Base-by-base conservation (phyloP, 2,113 vertebrate species). In the Platichthys stellatus region DNA sequence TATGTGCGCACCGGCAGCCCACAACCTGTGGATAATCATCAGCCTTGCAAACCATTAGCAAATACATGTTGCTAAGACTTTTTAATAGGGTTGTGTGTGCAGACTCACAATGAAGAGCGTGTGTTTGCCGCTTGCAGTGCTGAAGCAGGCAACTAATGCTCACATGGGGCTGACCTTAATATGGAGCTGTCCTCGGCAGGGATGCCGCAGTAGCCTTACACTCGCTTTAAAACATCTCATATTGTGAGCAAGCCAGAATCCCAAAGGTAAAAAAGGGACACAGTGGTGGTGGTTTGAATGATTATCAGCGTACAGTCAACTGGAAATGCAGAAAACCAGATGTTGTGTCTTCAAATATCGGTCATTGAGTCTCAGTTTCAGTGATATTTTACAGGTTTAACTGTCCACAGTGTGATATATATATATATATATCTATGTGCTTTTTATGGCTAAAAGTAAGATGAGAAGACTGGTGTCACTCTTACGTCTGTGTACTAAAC, bases 21-120 rank as follows among this genome's bases (percentile, higher is more conserved):
- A 75, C 23, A 82, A 82, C 81, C 84, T 81, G 81, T 70, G 64
- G 75, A 90, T 83, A 74, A 89, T 84, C 72, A 84, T 69, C 83
- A 87, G 69, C 57, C 83, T 74, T 64, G 70, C 63, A 75, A 79
- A 82, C 66, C 82, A 86, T 89, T 76, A 88, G 65, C 66, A 76
- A 81, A 80, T 82, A 78, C 72, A 58, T 20, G 23, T 5, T 7
- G 69, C 78, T 86, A 74, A 81, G 57, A 17, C 12, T 13, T 65
- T 81, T 61, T 74, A 80, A 89, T 82, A 53, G 59, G 21, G 8
- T 31, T 43, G 57, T 71, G 80, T 72, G 73, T 74, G 59, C 2
- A 26, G 82, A 87, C 72, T 89, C 40, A 63, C 68, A 82, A 85
- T 82, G 31, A 72, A 71, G 51, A 15, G 20, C 60, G 58, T 4